phyloP scores from a whole-genome alignment of 2,797 vertebrate species.

The Microtus agrestis region DNA sequence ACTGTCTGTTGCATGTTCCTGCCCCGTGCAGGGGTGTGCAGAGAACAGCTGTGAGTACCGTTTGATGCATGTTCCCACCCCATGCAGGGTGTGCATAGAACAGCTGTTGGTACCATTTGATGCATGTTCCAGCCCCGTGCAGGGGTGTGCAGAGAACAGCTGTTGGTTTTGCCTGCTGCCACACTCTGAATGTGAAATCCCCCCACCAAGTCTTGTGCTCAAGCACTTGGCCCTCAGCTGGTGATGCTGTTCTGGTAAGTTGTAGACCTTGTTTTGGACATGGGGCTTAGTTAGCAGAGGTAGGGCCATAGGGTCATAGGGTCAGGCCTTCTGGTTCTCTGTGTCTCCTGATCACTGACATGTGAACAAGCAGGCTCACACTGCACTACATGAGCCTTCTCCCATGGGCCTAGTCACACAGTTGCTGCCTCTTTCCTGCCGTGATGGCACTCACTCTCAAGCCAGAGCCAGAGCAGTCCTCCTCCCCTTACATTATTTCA shows the following conservation, averaged over 20 bases:
- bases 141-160: no score
- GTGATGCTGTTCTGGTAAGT: neutral
- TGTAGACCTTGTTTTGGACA: neutral
- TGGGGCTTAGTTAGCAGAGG: neutral
- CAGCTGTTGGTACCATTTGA: no score
- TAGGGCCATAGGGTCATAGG: neutral
- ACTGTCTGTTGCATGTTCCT: fast-evolving
- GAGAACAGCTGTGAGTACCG: no score
- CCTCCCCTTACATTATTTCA: neutral
- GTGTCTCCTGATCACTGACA: neutral
- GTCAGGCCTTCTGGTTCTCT: neutral
- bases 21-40: neutral
- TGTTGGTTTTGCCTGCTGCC: neutral
- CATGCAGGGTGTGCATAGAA: no score
- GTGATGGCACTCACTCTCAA: fast-evolving
- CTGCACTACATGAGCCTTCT: neutral
- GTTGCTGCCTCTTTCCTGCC: neutral
- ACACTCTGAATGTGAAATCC: neutral
- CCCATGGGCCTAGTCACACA: neutral
- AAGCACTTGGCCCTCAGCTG: neutral
- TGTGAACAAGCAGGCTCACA: neutral
- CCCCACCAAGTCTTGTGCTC: neutral
- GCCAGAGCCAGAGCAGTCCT: no score
- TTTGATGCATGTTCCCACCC: no score
- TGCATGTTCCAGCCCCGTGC: no score